Evolutionary conservation across 2,113 vertebrate genomes (phyloP).

Genomic region (Ptyas mucosa): DNA sequence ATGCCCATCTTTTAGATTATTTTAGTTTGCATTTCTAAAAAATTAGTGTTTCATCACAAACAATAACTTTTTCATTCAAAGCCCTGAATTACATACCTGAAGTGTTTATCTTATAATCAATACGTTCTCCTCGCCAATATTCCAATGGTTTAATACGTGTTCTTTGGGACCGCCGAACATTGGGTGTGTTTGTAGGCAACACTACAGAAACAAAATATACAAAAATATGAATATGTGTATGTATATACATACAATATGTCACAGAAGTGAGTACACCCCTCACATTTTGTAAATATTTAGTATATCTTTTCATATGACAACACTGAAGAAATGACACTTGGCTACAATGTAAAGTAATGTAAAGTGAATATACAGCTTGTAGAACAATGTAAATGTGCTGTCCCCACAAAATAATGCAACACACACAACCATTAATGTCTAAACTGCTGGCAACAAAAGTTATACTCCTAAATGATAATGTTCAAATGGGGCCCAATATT

Average conservation of each 20-base stretch:
- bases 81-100: constrained; percentile 57
- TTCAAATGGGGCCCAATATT: too few species aligned
- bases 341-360: too few species aligned
- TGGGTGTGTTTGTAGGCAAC: constrained; percentile 66
- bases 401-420: too few species aligned
- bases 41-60: not conserved
- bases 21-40: not conserved
- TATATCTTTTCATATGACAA: too few species aligned
- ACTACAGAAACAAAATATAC: constrained; percentile 52
- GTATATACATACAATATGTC: not conserved
- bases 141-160: constrained; percentile 68
- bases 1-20: not conserved
- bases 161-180: constrained; percentile 71
- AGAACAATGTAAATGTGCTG: too few species aligned
- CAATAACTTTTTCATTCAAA: not conserved
- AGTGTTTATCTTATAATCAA: constrained; percentile 46
- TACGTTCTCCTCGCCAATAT: constrained; percentile 73
- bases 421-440: too few species aligned
- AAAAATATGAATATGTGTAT: not conserved
- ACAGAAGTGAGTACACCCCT: too few species aligned
- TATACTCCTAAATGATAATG: too few species aligned
- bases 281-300: too few species aligned
- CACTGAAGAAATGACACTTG: too few species aligned
- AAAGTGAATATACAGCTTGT: too few species aligned
- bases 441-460: too few species aligned